These are phyloP conservation scores for Myrmophylax atrothorax DNA, from an alignment of 2,113 vertebrate genomes.

Conservation along the genomic window DNA sequence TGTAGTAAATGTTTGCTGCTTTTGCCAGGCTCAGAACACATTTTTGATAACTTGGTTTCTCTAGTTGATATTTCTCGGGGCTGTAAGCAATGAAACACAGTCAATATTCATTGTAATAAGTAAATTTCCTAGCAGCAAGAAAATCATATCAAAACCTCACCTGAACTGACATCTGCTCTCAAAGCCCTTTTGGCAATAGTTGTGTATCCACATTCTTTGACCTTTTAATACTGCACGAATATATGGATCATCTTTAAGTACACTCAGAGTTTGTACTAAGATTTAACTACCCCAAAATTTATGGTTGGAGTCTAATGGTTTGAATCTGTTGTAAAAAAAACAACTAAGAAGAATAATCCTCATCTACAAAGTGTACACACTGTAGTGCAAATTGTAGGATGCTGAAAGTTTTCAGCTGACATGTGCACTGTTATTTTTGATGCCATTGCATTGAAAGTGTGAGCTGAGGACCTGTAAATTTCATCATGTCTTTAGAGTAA, in stretches of 20 bases:
- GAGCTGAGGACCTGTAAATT: background rate
- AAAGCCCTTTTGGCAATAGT: constrained; percentile 15
- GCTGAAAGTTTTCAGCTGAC: background rate
- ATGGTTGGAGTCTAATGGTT: background rate
- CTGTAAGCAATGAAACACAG: background rate
- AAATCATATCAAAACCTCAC: background rate
- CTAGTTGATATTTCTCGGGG: background rate
- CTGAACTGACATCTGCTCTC: background rate
- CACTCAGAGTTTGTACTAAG: background rate
- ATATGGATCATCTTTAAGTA: constrained; percentile 6
- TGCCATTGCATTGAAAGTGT: background rate
- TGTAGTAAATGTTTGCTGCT: background rate
- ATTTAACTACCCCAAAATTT: background rate
- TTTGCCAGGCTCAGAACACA: background rate
- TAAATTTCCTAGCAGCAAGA: constrained; percentile 5
- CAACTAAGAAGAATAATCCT: background rate
- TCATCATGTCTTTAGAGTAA: background rate
- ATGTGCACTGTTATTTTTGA: background rate
- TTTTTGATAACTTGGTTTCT: background rate
- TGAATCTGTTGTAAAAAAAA: background rate
- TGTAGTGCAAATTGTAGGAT: background rate
- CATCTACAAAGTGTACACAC: background rate
- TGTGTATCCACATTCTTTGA: constrained; percentile 2
- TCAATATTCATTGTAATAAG: constrained; percentile 54
- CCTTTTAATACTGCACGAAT: background rate